Evolutionary conservation across 2,113 vertebrate genomes (phyloP).

Genomic region (Halcyon malimbica): DNA sequence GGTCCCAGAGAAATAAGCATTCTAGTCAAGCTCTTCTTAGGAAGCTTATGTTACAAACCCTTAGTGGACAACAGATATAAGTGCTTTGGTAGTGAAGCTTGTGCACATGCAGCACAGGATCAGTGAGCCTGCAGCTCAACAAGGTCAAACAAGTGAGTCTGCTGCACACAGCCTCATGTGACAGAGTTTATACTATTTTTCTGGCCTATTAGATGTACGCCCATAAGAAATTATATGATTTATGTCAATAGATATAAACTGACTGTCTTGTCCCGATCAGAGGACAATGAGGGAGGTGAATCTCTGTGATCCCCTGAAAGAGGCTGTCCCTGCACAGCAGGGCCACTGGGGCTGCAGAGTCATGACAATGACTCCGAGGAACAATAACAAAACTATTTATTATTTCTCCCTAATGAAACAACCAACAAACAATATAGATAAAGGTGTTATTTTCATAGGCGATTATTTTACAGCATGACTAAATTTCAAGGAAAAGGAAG

Average conservation of each 20-base stretch:
- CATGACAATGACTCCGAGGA: too few species aligned
- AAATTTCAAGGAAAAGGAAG: too few species aligned
- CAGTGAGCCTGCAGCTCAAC: neutral
- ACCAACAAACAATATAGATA: too few species aligned
- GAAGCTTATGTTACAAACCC: fast-evolving
- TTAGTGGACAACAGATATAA: neutral
- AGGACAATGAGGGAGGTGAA: too few species aligned
- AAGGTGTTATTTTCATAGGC: too few species aligned
- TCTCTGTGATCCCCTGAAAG: too few species aligned
- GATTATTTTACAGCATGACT: too few species aligned
- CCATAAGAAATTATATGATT: neutral
- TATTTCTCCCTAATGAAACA: too few species aligned
- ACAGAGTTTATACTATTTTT: neutral
- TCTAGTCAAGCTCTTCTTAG: neutral
- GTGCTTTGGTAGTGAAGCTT: neutral
- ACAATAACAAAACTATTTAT: too few species aligned
- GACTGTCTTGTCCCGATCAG: neutral
- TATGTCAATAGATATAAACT: neutral
- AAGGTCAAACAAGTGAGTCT: neutral
- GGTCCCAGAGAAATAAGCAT: neutral
- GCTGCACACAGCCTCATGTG: neutral
- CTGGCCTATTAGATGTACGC: neutral
- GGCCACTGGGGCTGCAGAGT: too few species aligned
- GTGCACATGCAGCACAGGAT: neutral
- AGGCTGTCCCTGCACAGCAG: too few species aligned